Evolutionary conservation across 2,113 vertebrate genomes (phyloP), one percentile per base, ranked within the genome.

Genomic region (Stigmatopora nigra): DNA sequence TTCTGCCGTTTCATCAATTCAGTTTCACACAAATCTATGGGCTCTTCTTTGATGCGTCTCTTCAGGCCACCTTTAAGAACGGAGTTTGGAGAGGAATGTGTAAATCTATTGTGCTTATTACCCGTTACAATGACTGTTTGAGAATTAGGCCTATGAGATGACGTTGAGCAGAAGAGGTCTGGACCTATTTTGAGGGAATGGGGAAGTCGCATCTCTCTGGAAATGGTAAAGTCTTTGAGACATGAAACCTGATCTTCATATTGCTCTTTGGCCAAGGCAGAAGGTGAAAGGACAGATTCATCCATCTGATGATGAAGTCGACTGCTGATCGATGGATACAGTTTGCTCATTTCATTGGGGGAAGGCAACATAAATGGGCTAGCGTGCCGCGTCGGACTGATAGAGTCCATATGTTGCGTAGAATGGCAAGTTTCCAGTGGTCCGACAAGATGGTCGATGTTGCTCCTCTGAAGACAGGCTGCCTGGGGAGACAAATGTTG

Each of bases 21-120:
- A 3, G 51, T 63, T 67, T 86, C 84, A 69, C 31, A 77, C 19
- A 61, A 36, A 65, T 86, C 73, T 7, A 64, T 61, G 2, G 53
- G 60, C 68, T 88, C 80, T 6, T 80, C 68, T 75, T 77, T 79
- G 47, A 81, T 67, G 53, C 62, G 56, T 73, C 72, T 79, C 67
- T 78, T 86, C 17, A 72, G 48, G 53, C 16, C 61, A 46, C 57
- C 31, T 79, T 78, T 78, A 44, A 19, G 53, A 64, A 55, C 31
- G 22, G 49, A 0, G 1, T 17, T 48, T 45, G 61, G 58, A 46
- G 71, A 47, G 68, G 10, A 66, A 17, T 61, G 63, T 12, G 56
- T n/a, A 12, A 71, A 22, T n/a, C 1, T 38, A 38, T 55, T 63
- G 55, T 56, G 47, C 52, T 67, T 73, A 38, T 64, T 68, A 56